A percentile compares a stretch with the other conserved stretches of the same genome.
Conservation (phyloP, 1,140 invertebrate genomes). For the Bathynomus jamesi region DNA sequence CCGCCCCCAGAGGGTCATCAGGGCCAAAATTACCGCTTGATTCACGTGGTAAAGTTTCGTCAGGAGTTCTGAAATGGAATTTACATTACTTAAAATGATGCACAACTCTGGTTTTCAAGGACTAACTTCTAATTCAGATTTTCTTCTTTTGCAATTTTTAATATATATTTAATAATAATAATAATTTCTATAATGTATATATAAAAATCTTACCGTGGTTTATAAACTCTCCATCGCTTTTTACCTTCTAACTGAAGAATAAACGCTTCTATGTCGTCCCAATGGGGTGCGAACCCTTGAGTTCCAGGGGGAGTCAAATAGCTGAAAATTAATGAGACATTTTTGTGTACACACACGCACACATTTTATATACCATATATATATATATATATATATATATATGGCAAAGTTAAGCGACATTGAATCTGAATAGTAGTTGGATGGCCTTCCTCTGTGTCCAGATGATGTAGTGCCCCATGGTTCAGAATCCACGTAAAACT, state of each 20-base stretch:
- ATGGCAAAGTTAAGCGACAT: neutral
- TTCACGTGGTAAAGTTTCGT: constrained; percentile 63
- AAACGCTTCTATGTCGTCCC: constrained; percentile 98
- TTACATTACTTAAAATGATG: too few species aligned
- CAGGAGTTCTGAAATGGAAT: constrained; percentile 41
- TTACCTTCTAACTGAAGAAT: constrained; percentile 91
- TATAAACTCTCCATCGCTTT: constrained; percentile 89
- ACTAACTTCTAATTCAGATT: too few species aligned
- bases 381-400: neutral
- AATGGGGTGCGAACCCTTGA: constrained; percentile 97
- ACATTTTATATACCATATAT: neutral
- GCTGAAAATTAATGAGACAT: constrained; percentile 40
- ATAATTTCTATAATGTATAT: too few species aligned
- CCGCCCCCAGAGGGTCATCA: constrained; percentile 60
- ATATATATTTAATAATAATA: too few species aligned
- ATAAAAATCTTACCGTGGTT: constrained; percentile 57
- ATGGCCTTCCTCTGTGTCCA: too few species aligned
- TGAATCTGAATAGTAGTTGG: constrained; percentile 4
- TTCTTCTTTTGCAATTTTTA: too few species aligned
- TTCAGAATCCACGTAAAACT: too few species aligned
- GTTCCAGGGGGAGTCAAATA: constrained; percentile 91
- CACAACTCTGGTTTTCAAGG: too few species aligned
- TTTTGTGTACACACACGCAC: neutral
- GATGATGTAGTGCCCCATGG: too few species aligned
- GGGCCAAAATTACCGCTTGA: constrained; percentile 77